phyloP scores from a whole-genome alignment of 1,140 invertebrate genomes.

The Bombus waltoni region DNA sequence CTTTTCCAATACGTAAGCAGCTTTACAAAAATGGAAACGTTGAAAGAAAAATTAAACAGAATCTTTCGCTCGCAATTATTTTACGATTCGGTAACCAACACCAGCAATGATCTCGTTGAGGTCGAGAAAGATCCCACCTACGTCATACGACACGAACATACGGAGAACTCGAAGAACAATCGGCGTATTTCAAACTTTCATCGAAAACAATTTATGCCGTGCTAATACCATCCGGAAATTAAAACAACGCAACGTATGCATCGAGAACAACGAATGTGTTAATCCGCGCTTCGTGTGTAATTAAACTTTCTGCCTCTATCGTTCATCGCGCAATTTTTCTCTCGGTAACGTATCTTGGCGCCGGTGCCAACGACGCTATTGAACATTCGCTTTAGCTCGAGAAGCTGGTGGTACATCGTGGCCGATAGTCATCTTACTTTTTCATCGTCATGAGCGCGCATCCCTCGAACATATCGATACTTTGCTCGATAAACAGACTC shows the following conservation, averaged over 20 bases:
- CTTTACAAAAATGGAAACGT: too few species aligned
- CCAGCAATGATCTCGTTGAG: too few species aligned
- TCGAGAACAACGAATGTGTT: not conserved
- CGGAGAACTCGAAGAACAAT: too few species aligned
- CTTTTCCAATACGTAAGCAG: too few species aligned
- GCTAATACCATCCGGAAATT: not conserved
- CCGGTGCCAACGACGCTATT: conserved; percentile 20
- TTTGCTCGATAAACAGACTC: conserved; percentile 48
- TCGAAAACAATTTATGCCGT: too few species aligned
- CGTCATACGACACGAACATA: too few species aligned
- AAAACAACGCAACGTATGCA: not conserved
- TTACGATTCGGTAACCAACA: too few species aligned
- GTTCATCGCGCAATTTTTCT: conserved; percentile 8
- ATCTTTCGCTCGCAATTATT: too few species aligned
- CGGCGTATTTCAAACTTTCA: too few species aligned
- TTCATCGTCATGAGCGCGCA: conserved; percentile 10
- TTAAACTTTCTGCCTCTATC: not conserved
- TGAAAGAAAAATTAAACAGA: too few species aligned
- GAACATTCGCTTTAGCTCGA: conserved; percentile 27
- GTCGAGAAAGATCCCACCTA: too few species aligned
- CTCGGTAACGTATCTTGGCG: not conserved
- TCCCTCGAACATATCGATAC: conserved; percentile 31
- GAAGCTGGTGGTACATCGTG: not conserved
- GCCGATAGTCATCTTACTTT: conserved; percentile 43
- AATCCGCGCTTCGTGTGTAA: not conserved